Evolutionary conservation across 92 coral and sea anemone genomes (phyloP).

Genomic region (Actinernus sp.): DNA sequence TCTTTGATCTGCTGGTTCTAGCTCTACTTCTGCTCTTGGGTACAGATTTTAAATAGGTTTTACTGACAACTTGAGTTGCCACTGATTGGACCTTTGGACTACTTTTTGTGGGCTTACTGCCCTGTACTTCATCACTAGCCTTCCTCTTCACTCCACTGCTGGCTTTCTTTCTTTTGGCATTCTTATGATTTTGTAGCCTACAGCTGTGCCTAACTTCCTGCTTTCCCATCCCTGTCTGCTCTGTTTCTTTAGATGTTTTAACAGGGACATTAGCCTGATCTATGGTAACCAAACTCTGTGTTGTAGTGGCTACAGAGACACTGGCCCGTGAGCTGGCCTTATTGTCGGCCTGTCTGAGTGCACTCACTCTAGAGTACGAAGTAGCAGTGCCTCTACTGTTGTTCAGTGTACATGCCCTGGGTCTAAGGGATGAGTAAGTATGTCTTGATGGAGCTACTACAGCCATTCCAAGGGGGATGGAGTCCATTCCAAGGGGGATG

Average conservation of each 20-base stretch:
- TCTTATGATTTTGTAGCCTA: background rate
- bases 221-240: background rate
- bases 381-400: background rate
- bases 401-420: conserved; percentile 5
- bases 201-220: background rate
- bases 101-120: conserved; percentile 42
- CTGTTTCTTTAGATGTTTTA: background rate
- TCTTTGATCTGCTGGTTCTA: background rate
- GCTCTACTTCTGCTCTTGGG: conserved; percentile 10
- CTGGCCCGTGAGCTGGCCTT: background rate
- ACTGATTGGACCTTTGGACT: conserved; percentile 30
- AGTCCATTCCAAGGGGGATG: conserved; percentile 20
- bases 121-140: conserved; percentile 18
- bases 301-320: background rate
- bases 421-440: conserved; percentile 23
- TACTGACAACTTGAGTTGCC: conserved; percentile 38
- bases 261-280: background rate
- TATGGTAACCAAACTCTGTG: background rate
- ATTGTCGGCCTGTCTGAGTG: background rate
- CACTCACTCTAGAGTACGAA: background rate
- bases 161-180: conserved; percentile 7
- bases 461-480: conserved; percentile 40
- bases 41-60: conserved; percentile 36
- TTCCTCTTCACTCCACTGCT: conserved; percentile 55
- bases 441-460: conserved; percentile 36